A percentile compares a stretch with the other conserved stretches of the same genome.
Evolutionary conservation across 2,113 vertebrate species (phyloP).

Genomic region (Myrmophylax atrothorax): DNA sequence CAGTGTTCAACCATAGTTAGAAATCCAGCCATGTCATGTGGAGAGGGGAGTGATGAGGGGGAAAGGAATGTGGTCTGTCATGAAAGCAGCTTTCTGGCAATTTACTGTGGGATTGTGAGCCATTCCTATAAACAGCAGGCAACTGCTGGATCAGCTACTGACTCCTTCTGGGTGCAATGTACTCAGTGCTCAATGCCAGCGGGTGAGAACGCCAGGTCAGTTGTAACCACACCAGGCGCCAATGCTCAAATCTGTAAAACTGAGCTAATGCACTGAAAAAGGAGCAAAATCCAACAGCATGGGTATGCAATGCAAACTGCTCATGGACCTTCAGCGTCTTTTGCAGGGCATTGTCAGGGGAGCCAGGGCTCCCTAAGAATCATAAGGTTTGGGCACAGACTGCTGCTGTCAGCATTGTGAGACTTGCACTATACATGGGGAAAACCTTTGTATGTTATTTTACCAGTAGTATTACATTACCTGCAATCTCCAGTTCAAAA

Average conservation of each 20-base stretch:
- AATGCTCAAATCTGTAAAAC: background rate
- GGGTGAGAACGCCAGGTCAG: background rate
- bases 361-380: background rate
- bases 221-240: background rate
- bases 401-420: background rate
- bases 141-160: constrained; percentile 32
- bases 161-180: background rate
- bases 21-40: constrained; percentile 42
- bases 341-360: background rate
- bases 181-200: rapidly evolving
- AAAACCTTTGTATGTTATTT: background rate
- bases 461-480: background rate
- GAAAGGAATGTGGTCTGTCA: constrained; percentile 55
- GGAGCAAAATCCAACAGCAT: background rate
- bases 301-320: background rate
- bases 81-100: constrained; percentile 28
- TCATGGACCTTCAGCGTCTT: background rate
- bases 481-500: background rate
- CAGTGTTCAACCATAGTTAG: constrained; percentile 44
- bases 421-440: background rate
- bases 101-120: constrained; percentile 1
- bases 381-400: background rate
- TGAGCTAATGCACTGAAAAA: background rate
- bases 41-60: constrained; percentile 26
- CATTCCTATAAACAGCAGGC: constrained; percentile 33